Evolutionary conservation across 2,888 invertebrate genomes (phyloP), one percentile per base, ranked within the genome.

Genomic region (Masnerella sp.): DNA sequence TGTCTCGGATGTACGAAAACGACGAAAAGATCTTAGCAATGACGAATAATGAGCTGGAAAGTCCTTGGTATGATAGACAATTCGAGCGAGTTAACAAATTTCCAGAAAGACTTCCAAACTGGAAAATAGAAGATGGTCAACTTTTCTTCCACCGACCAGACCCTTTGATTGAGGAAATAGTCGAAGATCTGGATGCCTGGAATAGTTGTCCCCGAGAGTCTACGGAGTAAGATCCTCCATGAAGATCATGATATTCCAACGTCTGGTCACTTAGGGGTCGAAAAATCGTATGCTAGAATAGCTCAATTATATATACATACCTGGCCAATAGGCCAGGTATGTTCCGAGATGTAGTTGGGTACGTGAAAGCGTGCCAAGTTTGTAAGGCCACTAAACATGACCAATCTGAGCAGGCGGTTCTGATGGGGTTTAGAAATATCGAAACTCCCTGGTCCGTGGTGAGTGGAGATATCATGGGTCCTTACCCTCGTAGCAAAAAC

Each of bases 341-440:
- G 12, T 59, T 22, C 9, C 9, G 11, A 2, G 62, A 70, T 12
- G 54, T 70, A 0, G 54, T 15, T n/a, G 51, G 45, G 0, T 68
- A 45, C 12, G 52, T 45, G 0, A 8, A 15, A 0, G 5, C 25
- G 4, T 59, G 52, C 18, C 34, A 43, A 7, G 15, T 8, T 0
- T 42, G 43, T 14, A 30, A 43, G 8, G 30, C 11, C 2, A 20
- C 32, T 7, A 47, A 47, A 30, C 9, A 2, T 1, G 28, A 17
- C 11, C 28, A 14, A 12, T 17, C 28, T 0, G 15, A 12, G 5
- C 76, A 76, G 1, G 30, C 54, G 0, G 77, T 79, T 0, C 25
- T 77, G 0, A 78, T 81, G 78, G 67, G 76, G 0, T 30, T 15
- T 2, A 11, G 11, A 30, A 18, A 34, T 0, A 0, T 5, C 5